Evolutionary conservation across 1,140 invertebrate genomes (phyloP), one percentile per base, ranked within the genome.

Genomic region (Drosophila prosaltans): DNA sequence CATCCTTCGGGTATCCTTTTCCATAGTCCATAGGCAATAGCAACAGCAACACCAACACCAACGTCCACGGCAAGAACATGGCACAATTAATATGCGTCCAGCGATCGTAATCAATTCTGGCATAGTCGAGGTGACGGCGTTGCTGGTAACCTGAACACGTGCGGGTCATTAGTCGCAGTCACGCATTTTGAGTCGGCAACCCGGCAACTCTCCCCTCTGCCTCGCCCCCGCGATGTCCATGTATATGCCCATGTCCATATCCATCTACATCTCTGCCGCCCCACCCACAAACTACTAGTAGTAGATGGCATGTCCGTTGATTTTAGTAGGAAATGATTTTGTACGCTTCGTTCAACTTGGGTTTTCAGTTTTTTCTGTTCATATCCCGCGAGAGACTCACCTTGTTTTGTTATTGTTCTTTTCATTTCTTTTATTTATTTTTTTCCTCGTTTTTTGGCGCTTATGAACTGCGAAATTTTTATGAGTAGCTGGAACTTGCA

Each of bases 281-380:
- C 51, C 48, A 30, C 16, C 55, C 57, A 57, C 39, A 69, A 51
- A 51, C 45, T 26, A 51, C 45, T 51, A 51, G 45, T 65, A 73
- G 41, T 65, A 73, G 48, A 63, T 62, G 66, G 70, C 78, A 82
- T 82, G 81, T 80, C 77, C 83, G 83, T 68, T 89, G 71, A 69
- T 82, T 89, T 89, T 89, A 89, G 85, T 90, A 84, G 84, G 84
- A 89, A 89, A 89, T 89, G 85, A 90, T 89, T 89, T 90, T 78
- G 80, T 90, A 90, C 84, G 84, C 84, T 89, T 90, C 80, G 85
- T 74, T 89, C 85, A 83, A 83, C 81, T 81, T 78, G 75, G 54
- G 40, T 77, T 77, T 77, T 30, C 55, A 36, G 65, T 70, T 60
- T 65, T 75, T n/a, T 51, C 45, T 51, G 45, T 51, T 51, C 45